Evolutionary conservation across 2,888 invertebrate species (phyloP), one percentile per base, ranked within the genome.

Genomic region (Philereme vetulata): DNA sequence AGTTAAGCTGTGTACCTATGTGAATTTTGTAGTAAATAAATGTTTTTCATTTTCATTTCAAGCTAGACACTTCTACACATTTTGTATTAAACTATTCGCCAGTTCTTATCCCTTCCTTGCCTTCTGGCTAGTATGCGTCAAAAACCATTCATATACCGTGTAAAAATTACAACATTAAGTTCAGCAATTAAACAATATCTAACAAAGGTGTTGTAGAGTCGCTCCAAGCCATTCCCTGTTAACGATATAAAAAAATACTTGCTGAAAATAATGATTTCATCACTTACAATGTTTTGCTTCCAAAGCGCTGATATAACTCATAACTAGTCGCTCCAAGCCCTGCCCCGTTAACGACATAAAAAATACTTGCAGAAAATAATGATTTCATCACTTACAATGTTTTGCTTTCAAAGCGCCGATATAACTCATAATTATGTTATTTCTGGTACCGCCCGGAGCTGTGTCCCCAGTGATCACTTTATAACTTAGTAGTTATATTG

Each of bases 341-440:
- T 40, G 33, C 8, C 8, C 38, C 32, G 38, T 38, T 45, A 36
- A 10, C 9, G 38, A n/a, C 35, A n/a, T 46, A 44, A 45, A 50
- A 50, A 46, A 38, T 10, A 38, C n/a, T 11, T 9, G 8, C 53
- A 50, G 53, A 50, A 56, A 53, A 50, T 50, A 10, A 53, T 56
- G 40, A 50, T 54, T 51, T 54, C 35, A 47, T 38, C 50, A 57
- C 56, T 57, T 62, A 54, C 43, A 9, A 33, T 54, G 36, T 57
- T 56, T 57, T 51, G n/a, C 32, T 52, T 4, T 4, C 6, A 46
- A 57, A 62, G 50, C 45, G 53, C 34, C 57, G 57, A 51, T 54
- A 56, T 50, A 53, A 46, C 42, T 62, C 40, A 43, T 43, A 52
- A 56, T 57, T 57, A 56, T 43, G 51, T 54, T 49, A 38, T 56